A percentile compares a stretch with the other conserved stretches of the same genome.
These are phyloP conservation scores for Noctua fimbriata DNA, from an alignment of 2,888 invertebrate genomes.

Conservation along the genomic window DNA sequence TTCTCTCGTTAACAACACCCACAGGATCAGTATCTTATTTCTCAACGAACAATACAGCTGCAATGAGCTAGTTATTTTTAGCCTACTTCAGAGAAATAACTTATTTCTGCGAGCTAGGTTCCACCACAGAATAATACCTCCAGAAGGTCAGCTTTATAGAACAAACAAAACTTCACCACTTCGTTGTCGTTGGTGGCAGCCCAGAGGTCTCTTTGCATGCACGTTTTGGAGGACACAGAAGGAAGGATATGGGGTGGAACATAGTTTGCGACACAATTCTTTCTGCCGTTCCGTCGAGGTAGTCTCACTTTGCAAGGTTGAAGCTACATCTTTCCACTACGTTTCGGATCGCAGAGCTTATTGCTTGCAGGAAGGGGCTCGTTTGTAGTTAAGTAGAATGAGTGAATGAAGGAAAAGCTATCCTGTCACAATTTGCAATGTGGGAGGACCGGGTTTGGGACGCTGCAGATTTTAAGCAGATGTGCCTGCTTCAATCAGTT, in stretches of 20 bases:
- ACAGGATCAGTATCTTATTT: not conserved
- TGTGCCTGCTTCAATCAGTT: too few species aligned
- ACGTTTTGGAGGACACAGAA: not conserved
- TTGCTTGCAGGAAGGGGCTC: too few species aligned
- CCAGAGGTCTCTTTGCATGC: not conserved
- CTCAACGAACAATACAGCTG: not conserved
- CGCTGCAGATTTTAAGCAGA: too few species aligned
- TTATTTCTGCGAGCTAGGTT: conserved; percentile 17
- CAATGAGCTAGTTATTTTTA: not conserved
- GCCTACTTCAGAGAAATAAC: not conserved
- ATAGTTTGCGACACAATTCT: not conserved
- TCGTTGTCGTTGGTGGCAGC: too few species aligned
- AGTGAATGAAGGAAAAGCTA: too few species aligned
- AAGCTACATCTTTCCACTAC: too few species aligned
- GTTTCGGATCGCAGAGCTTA: too few species aligned
- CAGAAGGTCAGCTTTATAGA: not conserved
- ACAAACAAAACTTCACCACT: not conserved
- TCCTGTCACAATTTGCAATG: too few species aligned
- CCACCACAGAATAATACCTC: not conserved
- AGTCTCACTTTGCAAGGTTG: not conserved
- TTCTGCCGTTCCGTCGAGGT: not conserved
- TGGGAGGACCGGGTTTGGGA: too few species aligned
- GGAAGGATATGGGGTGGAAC: not conserved
- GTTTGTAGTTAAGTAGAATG: too few species aligned
- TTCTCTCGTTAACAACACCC: not conserved